A percentile compares a stretch with the other conserved stretches of the same genome.
Conservation (phyloP, 2,888 invertebrate genomes). For the Charanyca ferruginea region DNA sequence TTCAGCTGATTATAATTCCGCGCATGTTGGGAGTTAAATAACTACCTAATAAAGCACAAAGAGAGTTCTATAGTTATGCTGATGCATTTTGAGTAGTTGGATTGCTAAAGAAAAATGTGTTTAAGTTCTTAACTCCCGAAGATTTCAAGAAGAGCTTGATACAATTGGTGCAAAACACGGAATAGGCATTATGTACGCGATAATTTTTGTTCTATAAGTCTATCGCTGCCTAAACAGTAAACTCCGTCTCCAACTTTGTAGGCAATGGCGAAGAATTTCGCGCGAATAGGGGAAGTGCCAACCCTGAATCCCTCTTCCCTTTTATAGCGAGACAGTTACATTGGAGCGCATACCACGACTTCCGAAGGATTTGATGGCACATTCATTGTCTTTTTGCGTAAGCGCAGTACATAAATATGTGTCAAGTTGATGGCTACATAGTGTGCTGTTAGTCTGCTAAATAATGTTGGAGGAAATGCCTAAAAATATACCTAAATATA, state of each 20-base stretch:
- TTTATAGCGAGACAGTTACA: constrained; percentile 71
- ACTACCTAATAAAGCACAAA: too few species aligned
- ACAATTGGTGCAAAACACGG: too few species aligned
- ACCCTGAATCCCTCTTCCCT: constrained; percentile 53
- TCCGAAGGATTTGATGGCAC: constrained; percentile 57
- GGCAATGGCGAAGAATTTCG: not conserved
- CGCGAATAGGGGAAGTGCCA: constrained; percentile 14
- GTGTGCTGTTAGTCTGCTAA: constrained; percentile 17
- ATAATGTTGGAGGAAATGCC: constrained; percentile 20
- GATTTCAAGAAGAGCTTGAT: too few species aligned
- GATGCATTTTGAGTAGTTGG: too few species aligned
- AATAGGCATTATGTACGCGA: too few species aligned
- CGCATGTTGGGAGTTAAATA: too few species aligned
- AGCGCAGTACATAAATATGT: constrained; percentile 61
- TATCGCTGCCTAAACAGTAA: too few species aligned
- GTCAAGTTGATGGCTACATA: constrained; percentile 57
- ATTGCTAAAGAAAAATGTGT: too few species aligned
- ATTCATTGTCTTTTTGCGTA: constrained; percentile 71
- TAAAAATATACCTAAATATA: not conserved
- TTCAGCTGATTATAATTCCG: constrained; percentile 27
- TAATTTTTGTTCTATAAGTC: too few species aligned
- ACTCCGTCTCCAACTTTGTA: too few species aligned
- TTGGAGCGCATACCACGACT: constrained; percentile 70
- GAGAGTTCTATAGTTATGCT: too few species aligned
- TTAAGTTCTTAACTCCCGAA: too few species aligned